Conservation (phyloP, 2,113 vertebrate genomes). For the Brachyistius frenatus region DNA sequence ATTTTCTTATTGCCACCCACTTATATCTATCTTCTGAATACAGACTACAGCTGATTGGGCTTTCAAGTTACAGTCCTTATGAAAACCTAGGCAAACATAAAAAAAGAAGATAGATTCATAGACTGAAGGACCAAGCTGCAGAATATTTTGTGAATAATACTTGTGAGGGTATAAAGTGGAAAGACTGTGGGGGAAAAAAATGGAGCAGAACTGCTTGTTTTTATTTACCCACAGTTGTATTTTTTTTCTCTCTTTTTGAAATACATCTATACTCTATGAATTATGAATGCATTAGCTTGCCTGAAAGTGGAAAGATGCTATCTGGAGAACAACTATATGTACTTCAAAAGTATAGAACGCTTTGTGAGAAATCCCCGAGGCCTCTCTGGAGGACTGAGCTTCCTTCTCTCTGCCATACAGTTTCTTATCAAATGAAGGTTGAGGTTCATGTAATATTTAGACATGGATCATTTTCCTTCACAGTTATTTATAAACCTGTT, state of each 20-base stretch:
- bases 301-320: constrained; percentile 30
- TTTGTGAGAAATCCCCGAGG: constrained; percentile 28
- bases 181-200: not conserved
- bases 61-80: not conserved
- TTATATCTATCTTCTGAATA: not conserved
- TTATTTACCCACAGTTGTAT: not conserved
- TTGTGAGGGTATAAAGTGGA: not conserved
- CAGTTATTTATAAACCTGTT: constrained; percentile 46
- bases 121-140: not conserved
- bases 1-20: not conserved
- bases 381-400: constrained; percentile 36
- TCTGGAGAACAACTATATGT: constrained; percentile 38
- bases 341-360: constrained; percentile 43
- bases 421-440: constrained; percentile 48
- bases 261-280: constrained; percentile 33
- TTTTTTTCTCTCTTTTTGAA: not conserved
- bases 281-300: constrained; percentile 41
- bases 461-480: constrained; percentile 38
- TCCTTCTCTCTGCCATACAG: constrained; percentile 22
- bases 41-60: constrained; percentile 18
- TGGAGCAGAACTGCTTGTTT: constrained; percentile 3
- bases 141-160: constrained; percentile 25
- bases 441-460: constrained; percentile 24
- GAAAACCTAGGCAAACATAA: not conserved
- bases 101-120: constrained; percentile 35